Base-by-base conservation (phyloP, 2,113 vertebrate species). In the Cryptotis parvus region DNA sequence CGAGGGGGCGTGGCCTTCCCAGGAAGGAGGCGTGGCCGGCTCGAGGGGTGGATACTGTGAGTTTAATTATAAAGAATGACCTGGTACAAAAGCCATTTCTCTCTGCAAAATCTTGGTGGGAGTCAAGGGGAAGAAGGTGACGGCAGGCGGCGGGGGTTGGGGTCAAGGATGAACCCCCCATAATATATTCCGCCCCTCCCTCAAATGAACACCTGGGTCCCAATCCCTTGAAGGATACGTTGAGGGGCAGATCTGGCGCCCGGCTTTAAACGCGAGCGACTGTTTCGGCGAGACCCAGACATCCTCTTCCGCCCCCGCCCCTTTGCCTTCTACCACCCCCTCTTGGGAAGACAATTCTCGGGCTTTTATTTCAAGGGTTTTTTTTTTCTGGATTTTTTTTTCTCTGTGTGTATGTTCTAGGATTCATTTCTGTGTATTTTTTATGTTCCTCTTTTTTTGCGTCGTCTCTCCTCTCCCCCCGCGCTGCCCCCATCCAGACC, bases 331-430 rank as follows among this genome's bases (percentile, higher is more conserved):
- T 95, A 92, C 78, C 75, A 95, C 81, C 91, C 78, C 95, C 81
- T 91, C 94, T 97, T 97, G 97, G 96, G 97, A 97, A 97, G 96
- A 97, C 98, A 98, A 97, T 98, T 98, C 97, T 98, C 93, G 95
- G 97, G 96, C 96, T 96, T 95, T 95, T 95, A 94, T 90, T 94
- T 95, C 96, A 97, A 96, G 97, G 75, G 24, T 94, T 95, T 96
- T 96, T 96, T 96, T 96, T 96, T 97, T 97, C 73, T 91, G 83
- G 75, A 90, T 79, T 90, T 90, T 70, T 91, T 26, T 55, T 31
- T 65, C 5, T 65, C 27, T 24, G 61, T 85, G 80, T 92, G 45
- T 91, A 81, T 93, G 92, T 98, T 98, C 97, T 98, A 96, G 95
- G 95, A 92, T 92, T 92, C 31, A 77, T 69, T 70, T 81, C 55